Evolutionary conservation across 2,888 invertebrate species (phyloP), one percentile per base, ranked within the genome.

Genomic region (Acronicta leporina): DNA sequence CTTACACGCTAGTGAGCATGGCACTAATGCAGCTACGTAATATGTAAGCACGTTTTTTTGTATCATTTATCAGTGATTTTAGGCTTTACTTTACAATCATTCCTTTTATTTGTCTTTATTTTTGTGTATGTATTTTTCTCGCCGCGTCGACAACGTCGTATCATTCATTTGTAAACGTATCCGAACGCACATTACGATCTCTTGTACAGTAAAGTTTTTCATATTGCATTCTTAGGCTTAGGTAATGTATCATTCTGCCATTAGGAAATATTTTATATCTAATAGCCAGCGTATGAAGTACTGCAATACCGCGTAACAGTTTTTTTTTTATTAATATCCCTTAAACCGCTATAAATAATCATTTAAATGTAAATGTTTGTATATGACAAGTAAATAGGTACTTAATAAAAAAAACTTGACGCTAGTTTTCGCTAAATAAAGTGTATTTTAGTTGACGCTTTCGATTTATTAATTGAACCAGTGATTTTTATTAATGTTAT

Each of bases 161-260:
- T 45, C 30, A 53, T 64, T 64, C 65, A 73, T 77, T 70, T 68
- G 58, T 69, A 61, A 69, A 75, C 69, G 58, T 79, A 81, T 82
- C 75, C 77, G 76, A 84, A 87, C 89, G 89, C 90, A 90, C 90
- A 90, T 68, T 76, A 75, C 68, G 81, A 85, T 87, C 85, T 87
- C 84, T 80, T 85, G 80, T 87, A 87, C 75, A 83, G 75, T 87
- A 87, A 75, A 83, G 75, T 73, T 75, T 66, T 73, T 75, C 70
- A 63, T 68, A 47, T 70, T 68, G 66, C 75, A 73, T 68, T 75
- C 73, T 68, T 84, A 85, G 75, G 68, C 75, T 73, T 82, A 83
- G 75, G 70, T 69, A 66, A 65, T 73, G 71, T 74, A 74, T 60
- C 73, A 80, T 79, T 80, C 78, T 76, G 75, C 80, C 68, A 63